phyloP scores from a whole-genome alignment of 2,888 invertebrate species.

The Cataglyphis albicans region DNA sequence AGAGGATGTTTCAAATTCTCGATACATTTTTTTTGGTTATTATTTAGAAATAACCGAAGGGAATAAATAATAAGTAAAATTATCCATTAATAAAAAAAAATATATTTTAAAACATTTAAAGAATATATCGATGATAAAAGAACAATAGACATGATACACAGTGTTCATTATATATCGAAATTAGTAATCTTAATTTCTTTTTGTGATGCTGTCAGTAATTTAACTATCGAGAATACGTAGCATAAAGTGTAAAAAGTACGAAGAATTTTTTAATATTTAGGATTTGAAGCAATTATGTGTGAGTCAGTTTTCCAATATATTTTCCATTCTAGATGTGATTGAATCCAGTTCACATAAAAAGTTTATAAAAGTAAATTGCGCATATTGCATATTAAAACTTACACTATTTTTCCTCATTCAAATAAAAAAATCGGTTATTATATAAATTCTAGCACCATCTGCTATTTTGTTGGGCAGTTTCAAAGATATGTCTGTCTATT shows the following conservation, averaged over 20 bases:
- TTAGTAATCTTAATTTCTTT: neutral
- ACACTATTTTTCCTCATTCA: neutral
- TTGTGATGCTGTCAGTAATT: slow-evolving; percentile 11
- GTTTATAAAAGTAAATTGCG: neutral
- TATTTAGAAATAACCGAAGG: neutral
- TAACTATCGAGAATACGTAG: neutral
- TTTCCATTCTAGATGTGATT: neutral
- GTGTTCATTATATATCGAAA: neutral
- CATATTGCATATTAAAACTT: neutral
- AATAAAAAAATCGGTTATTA: neutral
- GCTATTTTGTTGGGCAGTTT: slow-evolving; percentile 11
- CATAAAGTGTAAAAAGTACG: neutral
- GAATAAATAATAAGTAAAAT: neutral
- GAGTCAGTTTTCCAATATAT: neutral
- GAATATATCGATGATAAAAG: neutral
- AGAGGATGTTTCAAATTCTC: neutral
- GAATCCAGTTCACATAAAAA: neutral
- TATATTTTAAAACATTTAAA: neutral
- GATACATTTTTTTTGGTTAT: neutral
- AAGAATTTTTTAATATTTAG: slow-evolving; percentile 17
- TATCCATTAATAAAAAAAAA: neutral
- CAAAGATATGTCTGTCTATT: neutral
- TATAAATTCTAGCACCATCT: slow-evolving; percentile 16
- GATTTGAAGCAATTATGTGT: neutral
- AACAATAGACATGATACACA: neutral